Evolutionary conservation across 1,140 invertebrate genomes (phyloP).

Genomic region (Caenorhabditis latens): DNA sequence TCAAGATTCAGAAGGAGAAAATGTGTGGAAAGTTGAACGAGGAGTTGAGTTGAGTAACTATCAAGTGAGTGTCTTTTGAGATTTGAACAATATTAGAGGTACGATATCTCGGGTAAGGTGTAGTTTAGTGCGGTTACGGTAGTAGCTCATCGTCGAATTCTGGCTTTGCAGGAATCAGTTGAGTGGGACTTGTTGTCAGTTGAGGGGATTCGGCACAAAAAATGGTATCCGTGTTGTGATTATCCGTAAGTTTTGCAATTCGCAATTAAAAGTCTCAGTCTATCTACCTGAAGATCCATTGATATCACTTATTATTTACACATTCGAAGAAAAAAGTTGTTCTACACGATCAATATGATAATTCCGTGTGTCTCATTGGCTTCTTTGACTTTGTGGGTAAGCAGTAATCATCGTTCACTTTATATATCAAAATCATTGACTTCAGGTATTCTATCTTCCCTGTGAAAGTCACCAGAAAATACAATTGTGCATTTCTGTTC

Average conservation of each 20-base stretch:
- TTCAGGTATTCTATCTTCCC: conserved; percentile 80
- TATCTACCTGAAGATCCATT: conserved; percentile 83
- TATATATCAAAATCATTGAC: conserved; percentile 72
- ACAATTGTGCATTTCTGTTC: conserved; percentile 73
- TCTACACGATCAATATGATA: conserved; percentile 90
- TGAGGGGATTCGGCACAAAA: conserved; percentile 83
- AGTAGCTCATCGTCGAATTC: not conserved
- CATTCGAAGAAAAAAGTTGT: conserved; percentile 94
- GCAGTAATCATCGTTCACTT: conserved; percentile 77
- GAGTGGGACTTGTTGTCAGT: conserved; percentile 99
- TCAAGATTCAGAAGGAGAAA: conserved; percentile 59
- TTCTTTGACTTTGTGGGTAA: conserved; percentile 82
- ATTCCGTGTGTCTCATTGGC: conserved; percentile 80
- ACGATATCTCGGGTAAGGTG: not conserved
- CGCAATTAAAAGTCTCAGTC: conserved; percentile 69
- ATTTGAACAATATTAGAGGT: too few species aligned
- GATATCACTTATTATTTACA: conserved; percentile 97
- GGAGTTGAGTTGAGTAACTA: conserved; percentile 94
- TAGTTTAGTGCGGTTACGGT: too few species aligned
- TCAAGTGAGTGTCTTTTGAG: conserved; percentile 81
- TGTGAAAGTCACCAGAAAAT: conserved; percentile 85
- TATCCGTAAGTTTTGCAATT: conserved; percentile 85
- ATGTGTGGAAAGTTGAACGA: conserved; percentile 70
- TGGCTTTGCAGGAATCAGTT: conserved; percentile 84
- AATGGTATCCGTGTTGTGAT: conserved; percentile 84